phyloP scores from a whole-genome alignment of 2,888 invertebrate species.

The Rosalia funebris region DNA sequence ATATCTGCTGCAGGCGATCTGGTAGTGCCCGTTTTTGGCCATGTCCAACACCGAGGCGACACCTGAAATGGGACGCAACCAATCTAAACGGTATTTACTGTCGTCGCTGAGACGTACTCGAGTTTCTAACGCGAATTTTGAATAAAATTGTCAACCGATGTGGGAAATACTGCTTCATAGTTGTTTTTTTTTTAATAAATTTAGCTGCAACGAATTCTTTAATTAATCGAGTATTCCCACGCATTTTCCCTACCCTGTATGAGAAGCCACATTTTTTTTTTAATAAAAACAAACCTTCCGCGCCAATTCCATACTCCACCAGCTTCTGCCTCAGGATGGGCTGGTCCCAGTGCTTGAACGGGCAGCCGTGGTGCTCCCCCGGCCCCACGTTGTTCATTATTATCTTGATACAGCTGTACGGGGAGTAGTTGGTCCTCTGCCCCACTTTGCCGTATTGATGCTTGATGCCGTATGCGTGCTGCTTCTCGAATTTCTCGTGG shows the following conservation, averaged over 20 bases:
- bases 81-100: no score
- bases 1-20: conserved; percentile 89
- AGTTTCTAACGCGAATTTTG: no score
- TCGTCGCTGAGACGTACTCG: no score
- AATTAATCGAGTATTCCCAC: no score
- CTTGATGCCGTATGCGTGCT: conserved; percentile 89
- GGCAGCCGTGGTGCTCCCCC: conserved; percentile 93
- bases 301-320: conserved; percentile 71
- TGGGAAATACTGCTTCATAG: no score
- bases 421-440: conserved; percentile 86
- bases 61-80: no score
- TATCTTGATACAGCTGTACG: conserved; percentile 92
- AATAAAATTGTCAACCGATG: no score
- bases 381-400: conserved; percentile 80
- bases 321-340: conserved; percentile 78
- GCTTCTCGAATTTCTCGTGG: conserved; percentile 89
- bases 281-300: conserved; percentile 68
- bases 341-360: conserved; percentile 85
- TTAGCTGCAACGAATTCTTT: no score
- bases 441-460: conserved; percentile 98
- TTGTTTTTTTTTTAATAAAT: no score
- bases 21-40: conserved; percentile 82
- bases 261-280: no score
- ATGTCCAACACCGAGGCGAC: conserved; percentile 77
- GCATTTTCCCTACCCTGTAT: no score